Conservation (phyloP, 2,888 invertebrate species). For the Thysanoteuthis rhombus region DNA sequence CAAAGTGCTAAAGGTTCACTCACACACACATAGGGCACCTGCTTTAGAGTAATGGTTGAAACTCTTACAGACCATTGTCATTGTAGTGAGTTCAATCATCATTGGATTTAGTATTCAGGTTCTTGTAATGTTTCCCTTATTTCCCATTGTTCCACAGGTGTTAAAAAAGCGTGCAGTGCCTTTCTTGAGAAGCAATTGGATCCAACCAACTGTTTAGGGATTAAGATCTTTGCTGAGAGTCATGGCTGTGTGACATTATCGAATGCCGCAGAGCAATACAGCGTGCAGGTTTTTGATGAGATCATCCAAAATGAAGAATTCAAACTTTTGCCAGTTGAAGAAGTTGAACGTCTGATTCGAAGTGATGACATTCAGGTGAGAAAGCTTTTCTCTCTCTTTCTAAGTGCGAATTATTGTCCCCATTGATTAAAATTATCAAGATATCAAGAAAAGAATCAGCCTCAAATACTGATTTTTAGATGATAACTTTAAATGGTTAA, state of each 20-base stretch:
- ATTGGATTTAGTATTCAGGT: no score
- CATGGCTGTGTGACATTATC: conserved; percentile 60
- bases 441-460: no score
- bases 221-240: conserved; percentile 66
- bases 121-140: not conserved
- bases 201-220: conserved; percentile 65
- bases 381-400: not conserved
- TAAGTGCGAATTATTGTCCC: not conserved
- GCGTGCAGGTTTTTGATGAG: conserved; percentile 61
- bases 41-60: no score
- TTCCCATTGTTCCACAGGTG: conserved; percentile 48
- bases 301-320: conserved; percentile 63
- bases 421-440: no score
- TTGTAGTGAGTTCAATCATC: no score
- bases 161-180: conserved; percentile 65
- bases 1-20: no score
- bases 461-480: no score
- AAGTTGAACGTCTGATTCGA: conserved; percentile 58
- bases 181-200: conserved; percentile 66
- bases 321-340: conserved; percentile 55
- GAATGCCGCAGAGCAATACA: conserved; percentile 59
- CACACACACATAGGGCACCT: no score
- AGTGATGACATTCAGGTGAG: conserved; percentile 65
- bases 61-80: no score
- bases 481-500: no score